Evolutionary conservation across 2,888 invertebrate genomes (phyloP).

Genomic region (Nomada lathburiana): DNA sequence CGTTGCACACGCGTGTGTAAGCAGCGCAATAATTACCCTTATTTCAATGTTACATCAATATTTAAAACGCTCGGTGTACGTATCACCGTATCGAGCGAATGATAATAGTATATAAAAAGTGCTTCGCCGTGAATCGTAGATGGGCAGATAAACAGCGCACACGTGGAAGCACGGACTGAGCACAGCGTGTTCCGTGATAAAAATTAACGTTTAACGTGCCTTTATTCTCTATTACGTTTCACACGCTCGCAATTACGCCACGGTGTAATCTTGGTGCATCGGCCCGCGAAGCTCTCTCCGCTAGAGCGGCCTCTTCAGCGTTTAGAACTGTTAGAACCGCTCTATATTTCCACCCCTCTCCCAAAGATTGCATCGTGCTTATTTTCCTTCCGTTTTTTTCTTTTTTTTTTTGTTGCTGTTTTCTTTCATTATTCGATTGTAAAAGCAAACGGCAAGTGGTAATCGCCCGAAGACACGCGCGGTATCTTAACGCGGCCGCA

Average conservation of each 20-base stretch:
- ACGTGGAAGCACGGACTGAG: not conserved
- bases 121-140: not conserved
- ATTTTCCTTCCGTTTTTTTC: not conserved
- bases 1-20: not conserved
- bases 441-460: conserved; percentile 59
- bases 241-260: not conserved
- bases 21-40: not conserved
- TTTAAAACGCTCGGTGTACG: not conserved
- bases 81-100: not conserved
- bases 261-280: conserved; percentile 4
- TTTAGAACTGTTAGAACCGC: not conserved
- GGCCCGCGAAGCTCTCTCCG: not conserved
- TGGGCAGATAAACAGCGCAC: not conserved
- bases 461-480: conserved; percentile 73
- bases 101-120: not conserved
- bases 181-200: not conserved
- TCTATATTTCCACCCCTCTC: not conserved
- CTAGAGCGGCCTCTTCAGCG: not conserved
- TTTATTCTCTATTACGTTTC: not conserved
- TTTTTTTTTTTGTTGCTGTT: not conserved
- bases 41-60: not conserved
- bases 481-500: conserved; percentile 68
- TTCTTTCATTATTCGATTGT: conserved; percentile 36
- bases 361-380: conserved; percentile 17
- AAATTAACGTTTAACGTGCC: conserved; percentile 4